phyloP scores from a whole-genome alignment of 2,113 vertebrate species.

The Sisor rabdophorus region DNA sequence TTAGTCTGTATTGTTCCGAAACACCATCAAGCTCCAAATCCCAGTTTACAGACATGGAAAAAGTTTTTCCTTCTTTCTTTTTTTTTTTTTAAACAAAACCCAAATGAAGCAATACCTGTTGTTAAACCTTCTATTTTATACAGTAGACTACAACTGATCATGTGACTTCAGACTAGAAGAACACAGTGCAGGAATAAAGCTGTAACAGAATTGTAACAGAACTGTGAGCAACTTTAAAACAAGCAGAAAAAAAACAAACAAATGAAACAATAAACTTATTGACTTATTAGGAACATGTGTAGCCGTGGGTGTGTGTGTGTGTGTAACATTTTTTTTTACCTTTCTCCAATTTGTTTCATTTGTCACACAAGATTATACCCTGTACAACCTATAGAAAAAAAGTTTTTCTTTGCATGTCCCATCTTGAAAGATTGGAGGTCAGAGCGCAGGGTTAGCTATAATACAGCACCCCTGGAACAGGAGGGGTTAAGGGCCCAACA shows the following conservation, averaged over 20 bases:
- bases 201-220: constrained; percentile 77
- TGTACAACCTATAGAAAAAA: too few species aligned
- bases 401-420: too few species aligned
- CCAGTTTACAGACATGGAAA: constrained; percentile 71
- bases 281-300: constrained; percentile 69
- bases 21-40: constrained; percentile 60
- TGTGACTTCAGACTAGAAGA: constrained; percentile 58
- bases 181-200: constrained; percentile 81
- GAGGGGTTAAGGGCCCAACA: too few species aligned
- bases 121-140: constrained; percentile 77
- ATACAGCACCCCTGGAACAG: too few species aligned
- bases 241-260: constrained; percentile 66
- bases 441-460: too few species aligned
- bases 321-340: neutral
- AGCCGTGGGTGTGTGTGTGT: neutral
- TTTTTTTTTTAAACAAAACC: constrained; percentile 62
- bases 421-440: too few species aligned
- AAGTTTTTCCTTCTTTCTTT: constrained; percentile 41
- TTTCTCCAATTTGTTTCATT: too few species aligned
- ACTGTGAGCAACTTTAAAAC: constrained; percentile 94
- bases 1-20: constrained; percentile 68
- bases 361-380: too few species aligned
- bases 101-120: constrained; percentile 88
- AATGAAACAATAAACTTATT: constrained; percentile 84
- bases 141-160: constrained; percentile 60